Conservation (phyloP, 30 jellyfish, hydroid and myxozoan species). For the Clytia hemisphaerica region DNA sequence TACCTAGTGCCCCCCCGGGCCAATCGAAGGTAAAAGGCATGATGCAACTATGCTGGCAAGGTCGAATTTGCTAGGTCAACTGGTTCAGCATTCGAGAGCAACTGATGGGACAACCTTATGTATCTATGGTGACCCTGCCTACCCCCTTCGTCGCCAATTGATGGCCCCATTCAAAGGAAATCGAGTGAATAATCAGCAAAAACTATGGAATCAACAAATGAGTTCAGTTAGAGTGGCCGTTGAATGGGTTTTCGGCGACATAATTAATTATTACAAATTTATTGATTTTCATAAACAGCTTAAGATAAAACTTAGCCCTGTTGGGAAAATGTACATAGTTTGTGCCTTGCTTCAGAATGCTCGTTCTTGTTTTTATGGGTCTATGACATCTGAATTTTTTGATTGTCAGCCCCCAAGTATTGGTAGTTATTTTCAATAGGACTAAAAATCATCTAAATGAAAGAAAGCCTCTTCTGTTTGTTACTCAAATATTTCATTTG, state of each 20-base stretch:
- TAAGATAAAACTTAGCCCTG: conserved; percentile 36
- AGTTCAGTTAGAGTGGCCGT: conserved; percentile 52
- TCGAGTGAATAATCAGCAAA: conserved; percentile 19
- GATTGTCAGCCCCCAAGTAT: conserved; percentile 59
- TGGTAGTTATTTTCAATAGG: conserved; percentile 22
- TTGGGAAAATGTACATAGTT: conserved; percentile 43
- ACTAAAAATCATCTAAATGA: too few species aligned
- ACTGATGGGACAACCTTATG: too few species aligned
- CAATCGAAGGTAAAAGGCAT: conserved; percentile 55
- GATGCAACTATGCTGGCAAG: conserved; percentile 40
- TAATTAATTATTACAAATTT: conserved; percentile 37
- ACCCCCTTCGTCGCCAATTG: conserved; percentile 42
- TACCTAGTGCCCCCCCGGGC: too few species aligned
- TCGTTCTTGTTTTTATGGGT: conserved; percentile 51
- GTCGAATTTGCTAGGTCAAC: too few species aligned
- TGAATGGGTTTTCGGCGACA: conserved; percentile 65
- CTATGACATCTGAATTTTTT: conserved; percentile 45
- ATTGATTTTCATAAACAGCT: conserved; percentile 36
- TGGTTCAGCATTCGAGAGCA: too few species aligned
- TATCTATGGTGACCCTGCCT: conserved; percentile 56
- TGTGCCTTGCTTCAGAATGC: conserved; percentile 68
- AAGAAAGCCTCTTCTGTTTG: too few species aligned
- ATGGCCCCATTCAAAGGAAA: conserved; percentile 27
- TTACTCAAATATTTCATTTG: too few species aligned
- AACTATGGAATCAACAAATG: conserved; percentile 39